Percentiles rank a stretch among this genome's conserved stretches.
These are phyloP conservation scores for Indicator indicator DNA, from an alignment of 2,113 vertebrate species.

Conservation along the genomic window DNA sequence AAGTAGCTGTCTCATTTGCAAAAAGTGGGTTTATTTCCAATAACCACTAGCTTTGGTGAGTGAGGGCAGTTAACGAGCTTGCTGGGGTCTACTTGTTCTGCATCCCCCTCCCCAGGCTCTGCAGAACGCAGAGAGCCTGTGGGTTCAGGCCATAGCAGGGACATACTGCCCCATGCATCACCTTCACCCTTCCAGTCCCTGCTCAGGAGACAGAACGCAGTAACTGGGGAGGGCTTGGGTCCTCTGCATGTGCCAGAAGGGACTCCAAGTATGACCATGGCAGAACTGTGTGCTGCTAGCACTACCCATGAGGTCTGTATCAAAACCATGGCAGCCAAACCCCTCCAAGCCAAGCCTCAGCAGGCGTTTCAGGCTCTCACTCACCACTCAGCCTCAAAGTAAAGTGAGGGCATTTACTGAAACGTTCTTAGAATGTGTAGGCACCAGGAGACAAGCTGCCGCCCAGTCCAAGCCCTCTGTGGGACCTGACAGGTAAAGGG, in stretches of 20 bases:
- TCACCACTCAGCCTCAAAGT: background rate
- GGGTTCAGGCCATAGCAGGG: background rate
- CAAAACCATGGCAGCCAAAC: background rate
- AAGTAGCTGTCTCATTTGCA: background rate
- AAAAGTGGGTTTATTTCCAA: background rate
- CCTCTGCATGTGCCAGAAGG: background rate
- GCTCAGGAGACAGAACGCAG: too few relatives aligned
- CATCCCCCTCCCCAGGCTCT: fast-evolving
- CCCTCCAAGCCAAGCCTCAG: background rate
- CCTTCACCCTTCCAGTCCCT: background rate
- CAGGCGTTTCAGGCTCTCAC: background rate
- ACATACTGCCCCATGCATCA: background rate
- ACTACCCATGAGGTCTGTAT: background rate
- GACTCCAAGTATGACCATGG: background rate
- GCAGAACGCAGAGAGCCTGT: fast-evolving
- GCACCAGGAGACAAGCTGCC: background rate
- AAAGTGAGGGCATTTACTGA: background rate
- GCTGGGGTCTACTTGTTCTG: fast-evolving
- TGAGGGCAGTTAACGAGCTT: fast-evolving
- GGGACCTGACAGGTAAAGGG: fast-evolving
- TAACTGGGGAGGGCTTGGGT: background rate
- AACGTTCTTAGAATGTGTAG: background rate
- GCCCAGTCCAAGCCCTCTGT: background rate
- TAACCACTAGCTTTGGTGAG: fast-evolving
- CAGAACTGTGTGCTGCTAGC: background rate